Percentiles rank a stretch among this genome's conserved stretches.
Conservation (phyloP, 2,113 vertebrate genomes). For the Meleagris gallopavo region DNA sequence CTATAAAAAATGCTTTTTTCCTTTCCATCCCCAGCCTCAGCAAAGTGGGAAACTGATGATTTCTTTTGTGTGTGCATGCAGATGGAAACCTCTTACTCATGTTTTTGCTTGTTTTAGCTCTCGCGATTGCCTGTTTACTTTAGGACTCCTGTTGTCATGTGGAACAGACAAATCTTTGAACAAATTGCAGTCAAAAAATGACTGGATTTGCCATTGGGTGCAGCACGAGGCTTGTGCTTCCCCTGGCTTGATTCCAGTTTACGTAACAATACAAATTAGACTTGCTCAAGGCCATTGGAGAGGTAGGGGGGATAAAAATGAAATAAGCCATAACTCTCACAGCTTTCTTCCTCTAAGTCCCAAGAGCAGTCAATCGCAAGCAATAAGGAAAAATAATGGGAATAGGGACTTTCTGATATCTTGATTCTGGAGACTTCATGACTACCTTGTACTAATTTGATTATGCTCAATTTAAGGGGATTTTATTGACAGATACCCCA, state of each 20-base stretch:
- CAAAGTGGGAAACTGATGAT: not conserved
- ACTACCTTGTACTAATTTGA: conserved; percentile 59
- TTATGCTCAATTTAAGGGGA: conserved; percentile 51
- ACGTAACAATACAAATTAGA: conserved; percentile 52
- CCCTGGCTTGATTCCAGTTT: conserved; percentile 52
- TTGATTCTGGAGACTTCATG: conserved; percentile 51
- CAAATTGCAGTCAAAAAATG: conserved; percentile 34
- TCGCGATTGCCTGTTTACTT: conserved; percentile 19
- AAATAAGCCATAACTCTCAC: conserved; percentile 27
- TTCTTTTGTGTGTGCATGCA: not conserved
- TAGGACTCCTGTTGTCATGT: conserved; percentile 9
- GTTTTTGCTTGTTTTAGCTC: conserved; percentile 34
- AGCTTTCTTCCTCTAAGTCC: conserved; percentile 22
- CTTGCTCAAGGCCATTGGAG: not conserved
- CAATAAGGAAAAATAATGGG: not conserved
- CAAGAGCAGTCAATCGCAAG: conserved; percentile 41
- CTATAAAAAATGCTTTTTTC: not conserved
- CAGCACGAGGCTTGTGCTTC: conserved; percentile 26
- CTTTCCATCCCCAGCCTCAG: not conserved
- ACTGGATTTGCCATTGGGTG: conserved; percentile 42
- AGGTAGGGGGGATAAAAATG: not conserved
- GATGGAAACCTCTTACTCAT: conserved; percentile 35
- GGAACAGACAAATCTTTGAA: not conserved
- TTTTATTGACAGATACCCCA: conserved; percentile 31
- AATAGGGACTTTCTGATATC: not conserved